Evolutionary conservation across 2,113 vertebrate species (phyloP), one percentile per base, ranked within the genome.

Genomic region (Tor tambroides): DNA sequence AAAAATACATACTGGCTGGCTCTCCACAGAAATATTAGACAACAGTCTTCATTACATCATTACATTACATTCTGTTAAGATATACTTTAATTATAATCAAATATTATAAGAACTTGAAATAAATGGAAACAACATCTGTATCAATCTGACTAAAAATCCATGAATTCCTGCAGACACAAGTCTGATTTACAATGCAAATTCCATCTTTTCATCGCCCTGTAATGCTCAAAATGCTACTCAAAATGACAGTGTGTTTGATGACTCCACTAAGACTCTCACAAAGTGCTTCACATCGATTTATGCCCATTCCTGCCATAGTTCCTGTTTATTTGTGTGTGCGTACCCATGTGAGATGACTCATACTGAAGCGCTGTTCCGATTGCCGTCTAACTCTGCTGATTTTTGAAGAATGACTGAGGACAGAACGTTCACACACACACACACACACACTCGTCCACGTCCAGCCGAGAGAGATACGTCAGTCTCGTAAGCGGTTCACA

Each of bases 291-390:
- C 46, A 69, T 46, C 15, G 28, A 80, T 59, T 63, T 51, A 86
- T 72, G 63, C 30, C n/a, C 49, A 71, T 87, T 72, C 49, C 81
- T 72, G 19, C 61, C 21, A 14, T 12, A 26, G 28, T n/a, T 71
- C 35, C 23, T 81, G 28, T 54, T 23, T 46, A 26, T 72, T 8
- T 84, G 74, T 41, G 41, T 41, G 41, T 41, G 35, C 6, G 6
- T 74, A 30, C 43, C 8, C 17, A 43, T 51, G 26, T 51, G n/a
- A 76, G 61, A 83, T 86, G 84, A 88, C 69, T 88, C 74, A 86
- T 86, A 83, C 87, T 86, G 51, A 72, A 83, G 61, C 72, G 5
- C 54, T 69, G 19, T 59, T 85, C 56, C 69, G 17, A 77, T 26
- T 72, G 63, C 26, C 59, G 49, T 84, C 74, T 61, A 85, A 88